Evolutionary conservation across 1,140 invertebrate species (phyloP), one percentile per base, ranked within the genome.

Genomic region (Listronotus oregonensis): DNA sequence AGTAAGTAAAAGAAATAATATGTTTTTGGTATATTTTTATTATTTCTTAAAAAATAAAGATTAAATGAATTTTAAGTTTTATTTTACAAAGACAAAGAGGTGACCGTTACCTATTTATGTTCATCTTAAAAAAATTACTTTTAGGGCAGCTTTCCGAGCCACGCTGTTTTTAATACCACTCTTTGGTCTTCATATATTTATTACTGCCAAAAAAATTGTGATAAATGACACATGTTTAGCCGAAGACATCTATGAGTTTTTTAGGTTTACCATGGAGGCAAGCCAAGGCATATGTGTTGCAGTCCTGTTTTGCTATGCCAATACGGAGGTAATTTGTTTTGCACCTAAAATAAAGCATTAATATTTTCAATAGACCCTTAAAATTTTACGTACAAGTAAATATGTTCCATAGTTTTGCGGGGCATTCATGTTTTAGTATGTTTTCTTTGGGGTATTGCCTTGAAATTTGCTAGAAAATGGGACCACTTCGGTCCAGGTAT

Each of bases 231-330:
- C 79, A 37, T 87, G 86, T 70, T 37, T 67, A 0, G 70, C 64
- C 1, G 82, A 85, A 64, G 82, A 86, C 66, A 69, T 78, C 12
- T 86, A 85, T 68, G 84, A 83, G 47, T 82, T 81, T 59, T 58
- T 82, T 11, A 80, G 82, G 0, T 86, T 85, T 64, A 69, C 80
- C 0, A 70, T 86, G 12, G 85, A 86, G 60, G 83, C 81, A 0
- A 64, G 85, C 7, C 85, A 86, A 69, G 85, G 85, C 3, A 77
- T 85, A 31, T 71, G 84, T 12, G 84, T 86, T 0, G 79, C 85
- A 8, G 51, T 84, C 50, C 71, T 86, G 0, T 86, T 85, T 68
- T 87, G 86, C 71, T 87, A 85, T 67, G 61, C 81, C 10, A 86
- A 85, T 71, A 81, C 81, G 70, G 85, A 87, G 80, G 85, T 86